Base-by-base conservation (phyloP, 2,797 vertebrate genomes). In the Microcaecilia unicolor region DNA sequence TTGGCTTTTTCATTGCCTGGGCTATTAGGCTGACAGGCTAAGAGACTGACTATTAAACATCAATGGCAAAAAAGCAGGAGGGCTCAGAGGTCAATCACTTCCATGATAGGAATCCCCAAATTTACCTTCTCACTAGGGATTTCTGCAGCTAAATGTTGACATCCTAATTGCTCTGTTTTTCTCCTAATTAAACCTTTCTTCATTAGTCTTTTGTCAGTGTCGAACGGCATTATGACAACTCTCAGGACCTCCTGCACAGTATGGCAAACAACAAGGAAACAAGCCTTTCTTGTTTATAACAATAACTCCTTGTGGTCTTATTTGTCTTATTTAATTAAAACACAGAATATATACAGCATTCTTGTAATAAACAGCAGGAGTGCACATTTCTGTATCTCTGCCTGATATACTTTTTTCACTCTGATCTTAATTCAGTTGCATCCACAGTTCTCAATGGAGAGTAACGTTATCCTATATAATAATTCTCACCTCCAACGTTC, bases 81-180 rank as follows among this genome's bases (percentile, higher is more conserved):
- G 83, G 88, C 90, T 85, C 68, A 76, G 78, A 91, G 90, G 90
- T 91, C 90, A 91, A 84, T 83, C 83, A 87, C 83, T 87, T 87
- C 69, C 76, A 85, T 84, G 89, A 89, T 89, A 92, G 76, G 75
- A 77, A 89, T 87, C 78, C 77, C 70, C 84, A 78, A 50, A 74
- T 81, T 75, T 64, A 80, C 74, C 70, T 76, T 80, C 74, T 84
- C 75, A 64, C 70, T 72, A 55, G 72, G 76, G 82, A 73, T 78
- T 78, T 85, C 61, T 51, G 65, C 70, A 88, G 83, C 86, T 80
- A 85, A 87, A 90, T 72, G 82, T 67, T 92, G 92, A 93, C 92
- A 94, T 80, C 80, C 85, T 97, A 94, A 97, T 96, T 88, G 85
- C 67, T 74, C 52, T 61, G 37, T 70, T 81, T 74, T 86, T 74